These are phyloP conservation scores for Cepaea hortensis DNA, from an alignment of 2,888 invertebrate species.

Conservation along the genomic window DNA sequence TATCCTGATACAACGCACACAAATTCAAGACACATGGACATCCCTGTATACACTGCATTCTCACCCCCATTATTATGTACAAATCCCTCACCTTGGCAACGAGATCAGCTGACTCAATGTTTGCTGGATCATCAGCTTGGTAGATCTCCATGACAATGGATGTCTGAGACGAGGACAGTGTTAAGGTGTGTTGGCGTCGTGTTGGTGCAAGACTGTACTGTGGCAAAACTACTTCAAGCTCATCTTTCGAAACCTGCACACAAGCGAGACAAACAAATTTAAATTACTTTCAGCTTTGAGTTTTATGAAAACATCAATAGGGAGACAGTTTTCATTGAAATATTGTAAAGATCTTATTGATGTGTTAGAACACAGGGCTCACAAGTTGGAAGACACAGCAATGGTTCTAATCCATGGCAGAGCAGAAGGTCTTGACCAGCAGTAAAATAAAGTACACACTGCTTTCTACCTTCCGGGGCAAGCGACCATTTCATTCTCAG, in stretches of 20 bases:
- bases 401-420: too few relatives aligned
- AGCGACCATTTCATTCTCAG: too few relatives aligned
- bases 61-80: not conserved
- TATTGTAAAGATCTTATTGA: too few relatives aligned
- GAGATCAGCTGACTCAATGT: slow-evolving; percentile 36
- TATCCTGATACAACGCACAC: too few relatives aligned
- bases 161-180: slow-evolving; percentile 60
- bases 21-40: too few relatives aligned
- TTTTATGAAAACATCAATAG: too few relatives aligned
- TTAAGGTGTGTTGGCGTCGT: slow-evolving; percentile 63
- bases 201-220: slow-evolving; percentile 62
- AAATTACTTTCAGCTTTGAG: not conserved
- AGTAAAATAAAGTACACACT: too few relatives aligned
- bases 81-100: slow-evolving; percentile 13
- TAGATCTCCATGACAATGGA: slow-evolving; percentile 61
- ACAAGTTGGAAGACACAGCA: too few relatives aligned
- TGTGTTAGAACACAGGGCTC: not conserved
- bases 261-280: not conserved
- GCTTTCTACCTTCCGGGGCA: too few relatives aligned
- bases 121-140: slow-evolving; percentile 54
- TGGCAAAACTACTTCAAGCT: slow-evolving; percentile 59
- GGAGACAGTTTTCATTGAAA: too few relatives aligned
- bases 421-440: too few relatives aligned
- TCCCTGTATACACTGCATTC: too few relatives aligned
- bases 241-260: slow-evolving; percentile 38